Evolutionary conservation across 2,797 vertebrate species (phyloP), one percentile per base, ranked within the genome.

Genomic region (Cercopithecus neglectus): DNA sequence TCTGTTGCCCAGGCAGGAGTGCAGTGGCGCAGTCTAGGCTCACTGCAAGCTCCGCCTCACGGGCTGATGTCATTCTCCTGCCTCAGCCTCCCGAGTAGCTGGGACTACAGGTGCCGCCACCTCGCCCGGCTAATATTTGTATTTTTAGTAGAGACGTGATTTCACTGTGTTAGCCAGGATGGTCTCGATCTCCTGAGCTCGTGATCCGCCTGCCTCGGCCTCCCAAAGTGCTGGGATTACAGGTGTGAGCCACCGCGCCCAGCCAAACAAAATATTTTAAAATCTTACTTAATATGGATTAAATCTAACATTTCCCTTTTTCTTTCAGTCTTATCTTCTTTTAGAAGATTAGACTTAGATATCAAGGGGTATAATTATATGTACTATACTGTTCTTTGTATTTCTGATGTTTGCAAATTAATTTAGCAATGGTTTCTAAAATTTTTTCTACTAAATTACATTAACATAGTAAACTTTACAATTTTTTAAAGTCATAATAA

Each of bases 211-310:
- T 50, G 48, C 48, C 48, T 50, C 48, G 1, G 48, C 48, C 48
- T 50, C 48, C 48, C 44, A 46, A 46, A 46, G 11, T 46, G 44
- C 48, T 50, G 14, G 48, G 48, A 50, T 50, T 50, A 50, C 48
- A 50, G 48, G 48, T 16, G 14, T 50, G 48, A 50, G 48, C 48
- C 48, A 50, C 48, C 0, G 48, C 5, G 0, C 48, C 48, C 48
- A 50, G 48, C 14, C 75, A 89, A 80, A 76, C 11, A 89, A 36
- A 94, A 94, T 86, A 39, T 80, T 67, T 76, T 76, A 70, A 80
- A 91, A 85, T 16, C 24, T 55, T 89, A 57, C 21, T 94, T 76
- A 93, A 46, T 61, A 50, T 74, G 2, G 6, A 50, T 30, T 44
- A 74, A 11, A 36, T 59, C 70, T 67, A 70, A 30, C 28, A 44